Conservation (phyloP, 2,888 invertebrate species). For the Erpobdella octoculata region DNA sequence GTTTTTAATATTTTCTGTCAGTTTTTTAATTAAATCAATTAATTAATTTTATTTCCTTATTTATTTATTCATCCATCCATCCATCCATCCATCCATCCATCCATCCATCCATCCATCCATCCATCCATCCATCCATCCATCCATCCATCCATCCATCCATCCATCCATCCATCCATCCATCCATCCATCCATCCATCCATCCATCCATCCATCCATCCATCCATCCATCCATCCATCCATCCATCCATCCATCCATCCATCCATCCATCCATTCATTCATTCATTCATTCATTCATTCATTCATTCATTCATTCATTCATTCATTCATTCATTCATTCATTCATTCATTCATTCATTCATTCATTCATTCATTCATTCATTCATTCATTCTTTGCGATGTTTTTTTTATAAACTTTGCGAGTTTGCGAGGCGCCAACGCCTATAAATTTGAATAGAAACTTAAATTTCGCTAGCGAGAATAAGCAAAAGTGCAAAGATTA, state of each 20-base stretch:
- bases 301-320: not conserved
- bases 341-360: not conserved
- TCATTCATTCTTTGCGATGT: not conserved
- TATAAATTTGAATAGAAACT: no score
- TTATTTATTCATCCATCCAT: no score
- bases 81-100: not conserved
- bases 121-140: conserved; percentile 2
- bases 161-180: not conserved
- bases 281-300: not conserved
- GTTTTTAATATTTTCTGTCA: no score
- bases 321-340: not conserved
- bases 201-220: not conserved
- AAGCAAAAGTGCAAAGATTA: no score
- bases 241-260: no score
- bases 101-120: not conserved
- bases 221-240: not conserved
- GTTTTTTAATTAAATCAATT: no score
- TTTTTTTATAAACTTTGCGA: no score
- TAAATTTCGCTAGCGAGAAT: no score
- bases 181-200: not conserved
- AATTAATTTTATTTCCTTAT: no score
- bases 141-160: not conserved
- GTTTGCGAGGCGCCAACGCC: no score
- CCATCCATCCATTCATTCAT: no score
- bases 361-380: not conserved